Conservation (phyloP, 2,113 vertebrate genomes). For the Glaucomys volans region DNA sequence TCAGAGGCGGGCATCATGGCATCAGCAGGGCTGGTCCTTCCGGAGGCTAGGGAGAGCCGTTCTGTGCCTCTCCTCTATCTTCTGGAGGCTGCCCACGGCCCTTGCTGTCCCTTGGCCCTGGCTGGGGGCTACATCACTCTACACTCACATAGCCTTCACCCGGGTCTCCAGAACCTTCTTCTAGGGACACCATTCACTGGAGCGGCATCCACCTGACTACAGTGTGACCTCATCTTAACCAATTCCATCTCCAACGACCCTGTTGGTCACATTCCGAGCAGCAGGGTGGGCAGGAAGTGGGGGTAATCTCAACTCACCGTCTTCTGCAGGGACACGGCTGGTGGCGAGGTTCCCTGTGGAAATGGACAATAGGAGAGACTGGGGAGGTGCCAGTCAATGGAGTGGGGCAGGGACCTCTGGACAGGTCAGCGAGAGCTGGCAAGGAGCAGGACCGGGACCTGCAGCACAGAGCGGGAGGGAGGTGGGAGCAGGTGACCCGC, state of each 20-base stretch:
- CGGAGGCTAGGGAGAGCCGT: accelerated
- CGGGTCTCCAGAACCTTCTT: neutral
- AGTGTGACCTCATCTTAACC: accelerated
- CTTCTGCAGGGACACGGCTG: accelerated
- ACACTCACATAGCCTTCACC: accelerated
- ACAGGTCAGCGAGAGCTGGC: neutral
- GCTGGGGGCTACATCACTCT: accelerated
- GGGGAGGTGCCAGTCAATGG: too few relatives aligned
- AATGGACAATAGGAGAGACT: neutral
- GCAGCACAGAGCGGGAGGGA: neutral
- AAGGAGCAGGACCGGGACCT: neutral
- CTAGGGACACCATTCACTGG: neutral
- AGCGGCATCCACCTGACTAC: neutral
- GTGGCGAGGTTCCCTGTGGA: neutral
- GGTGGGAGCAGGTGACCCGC: accelerated
- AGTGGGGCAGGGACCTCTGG: neutral
- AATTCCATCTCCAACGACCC: neutral
- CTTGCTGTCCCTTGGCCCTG: too few relatives aligned
- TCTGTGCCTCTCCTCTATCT: neutral
- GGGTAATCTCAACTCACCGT: neutral
- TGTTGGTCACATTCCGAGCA: neutral
- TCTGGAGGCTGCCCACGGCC: accelerated
- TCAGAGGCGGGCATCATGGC: neutral
- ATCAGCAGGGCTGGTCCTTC: neutral
- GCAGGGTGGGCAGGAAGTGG: neutral